Conservation (phyloP, 2,888 invertebrate species). For the Neuroscelio doddi region DNA sequence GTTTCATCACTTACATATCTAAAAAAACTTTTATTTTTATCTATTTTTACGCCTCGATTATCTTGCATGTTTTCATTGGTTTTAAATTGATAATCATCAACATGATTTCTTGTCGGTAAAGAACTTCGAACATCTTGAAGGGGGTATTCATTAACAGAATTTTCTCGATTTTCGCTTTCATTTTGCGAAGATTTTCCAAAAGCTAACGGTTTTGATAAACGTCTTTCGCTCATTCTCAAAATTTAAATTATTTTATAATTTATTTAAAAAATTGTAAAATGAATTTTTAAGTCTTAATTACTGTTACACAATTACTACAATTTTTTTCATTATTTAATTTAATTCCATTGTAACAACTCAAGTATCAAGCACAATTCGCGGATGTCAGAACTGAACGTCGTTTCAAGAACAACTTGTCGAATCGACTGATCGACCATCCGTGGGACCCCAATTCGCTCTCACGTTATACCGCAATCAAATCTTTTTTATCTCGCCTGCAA, state of each 20-base stretch:
- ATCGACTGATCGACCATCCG: slow-evolving; percentile 39
- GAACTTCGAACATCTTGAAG: not conserved
- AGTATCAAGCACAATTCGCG: not conserved
- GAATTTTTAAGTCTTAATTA: too few relatives aligned
- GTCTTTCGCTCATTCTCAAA: slow-evolving; percentile 25
- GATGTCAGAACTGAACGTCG: not conserved
- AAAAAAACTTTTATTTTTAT: slow-evolving; percentile 3
- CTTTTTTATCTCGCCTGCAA: slow-evolving; percentile 28
- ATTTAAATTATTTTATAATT: not conserved
- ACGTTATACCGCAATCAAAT: slow-evolving; percentile 17
- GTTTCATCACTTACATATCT: too few relatives aligned
- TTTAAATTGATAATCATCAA: not conserved
- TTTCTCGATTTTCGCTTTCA: not conserved
- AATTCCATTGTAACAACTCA: too few relatives aligned
- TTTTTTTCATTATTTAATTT: too few relatives aligned
- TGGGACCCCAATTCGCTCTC: slow-evolving; percentile 26
- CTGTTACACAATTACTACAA: too few relatives aligned
- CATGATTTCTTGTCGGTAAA: not conserved
- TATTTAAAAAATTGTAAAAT: too few relatives aligned
- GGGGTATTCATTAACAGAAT: not conserved
- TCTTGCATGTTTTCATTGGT: not conserved
- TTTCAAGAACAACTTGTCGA: slow-evolving; percentile 4
- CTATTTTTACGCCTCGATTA: not conserved
- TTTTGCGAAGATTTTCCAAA: slow-evolving; percentile 18
- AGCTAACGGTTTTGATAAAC: slow-evolving; percentile 26